Evolutionary conservation across 2,888 invertebrate species (phyloP), one percentile per base, ranked within the genome.

Genomic region (Abscondita cerata): DNA sequence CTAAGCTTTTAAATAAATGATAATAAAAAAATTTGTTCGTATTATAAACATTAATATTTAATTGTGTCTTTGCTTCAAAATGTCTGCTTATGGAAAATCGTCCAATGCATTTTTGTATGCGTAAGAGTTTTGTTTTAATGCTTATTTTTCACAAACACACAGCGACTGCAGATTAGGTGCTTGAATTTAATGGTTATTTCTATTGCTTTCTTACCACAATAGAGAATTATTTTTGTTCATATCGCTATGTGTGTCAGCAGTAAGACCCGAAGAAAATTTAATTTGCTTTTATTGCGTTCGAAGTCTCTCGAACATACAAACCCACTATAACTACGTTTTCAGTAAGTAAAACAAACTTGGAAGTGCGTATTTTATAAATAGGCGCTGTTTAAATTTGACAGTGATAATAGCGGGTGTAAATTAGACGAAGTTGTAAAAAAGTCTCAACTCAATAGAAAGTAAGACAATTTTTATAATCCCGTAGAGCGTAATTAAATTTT

Each of bases 71-170:
- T 25, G 6, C 25, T 4, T 25, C 25, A 25, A 25, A 25, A n/a
- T n/a, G n/a, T n/a, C n/a, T n/a, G n/a, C n/a, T n/a, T 6, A 25
- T 6, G 25, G 6, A 16, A 41, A 3, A 12, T 2, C 1, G 2
- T 12, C 8, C 41, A 41, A 13, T 41, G 19, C 16, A 8, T 44
- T 18, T 18, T 44, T 9, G 44, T 44, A 16, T 11, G 18, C 18
- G 11, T 18, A 3, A 19, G 18, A 18, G n/a, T n/a, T 18, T 19
- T 44, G 16, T 16, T 57, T 57, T 57, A 57, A 51, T 50, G 51
- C 18, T 38, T 12, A n/a, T 56, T 18, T 16, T 20, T 48, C 41
- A 41, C n/a, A 16, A 50, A 41, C 57, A 41, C 41, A 18, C n/a
- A 18, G 18, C 16, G 44, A 44, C 16, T 44, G 18, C 44, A 44